Evolutionary conservation across 1,140 invertebrate species (phyloP).

Genomic region (Hylaeus anthracinus): DNA sequence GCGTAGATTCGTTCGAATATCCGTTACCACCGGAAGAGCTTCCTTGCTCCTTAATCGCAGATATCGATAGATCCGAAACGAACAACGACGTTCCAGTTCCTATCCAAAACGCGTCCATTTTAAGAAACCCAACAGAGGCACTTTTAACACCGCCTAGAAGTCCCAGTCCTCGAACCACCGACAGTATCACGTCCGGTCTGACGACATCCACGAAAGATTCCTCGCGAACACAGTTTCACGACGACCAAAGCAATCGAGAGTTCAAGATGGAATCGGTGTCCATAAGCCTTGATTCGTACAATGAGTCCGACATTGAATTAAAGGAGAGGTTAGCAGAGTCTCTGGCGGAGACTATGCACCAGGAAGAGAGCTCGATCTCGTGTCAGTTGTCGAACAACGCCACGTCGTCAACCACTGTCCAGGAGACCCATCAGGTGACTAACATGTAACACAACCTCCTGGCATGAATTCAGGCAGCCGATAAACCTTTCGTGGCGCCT

Average conservation of each 20-base stretch:
- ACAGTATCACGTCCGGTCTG: slow-evolving; percentile 45
- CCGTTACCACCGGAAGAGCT: slow-evolving; percentile 63
- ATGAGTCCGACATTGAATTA: slow-evolving; percentile 69
- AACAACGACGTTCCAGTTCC: slow-evolving; percentile 28
- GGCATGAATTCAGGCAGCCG: slow-evolving; percentile 71
- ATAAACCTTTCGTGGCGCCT: slow-evolving; percentile 60
- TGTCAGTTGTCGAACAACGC: slow-evolving; percentile 66
- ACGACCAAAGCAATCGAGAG: slow-evolving; percentile 62
- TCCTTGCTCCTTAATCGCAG: slow-evolving; percentile 44
- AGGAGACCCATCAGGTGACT: slow-evolving; percentile 77
- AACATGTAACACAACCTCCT: slow-evolving; percentile 74
- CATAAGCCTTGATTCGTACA: slow-evolving; percentile 65
- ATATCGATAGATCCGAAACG: slow-evolving; percentile 1
- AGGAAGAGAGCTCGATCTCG: slow-evolving; percentile 61
- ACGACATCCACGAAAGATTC: slow-evolving; percentile 66
- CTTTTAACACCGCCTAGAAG: slow-evolving; percentile 64
- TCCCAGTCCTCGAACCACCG: slow-evolving; percentile 56
- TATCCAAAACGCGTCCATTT: slow-evolving; percentile 28
- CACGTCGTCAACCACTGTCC: slow-evolving; percentile 52
- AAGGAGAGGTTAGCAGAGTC: slow-evolving; percentile 71
- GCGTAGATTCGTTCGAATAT: slow-evolving; percentile 41
- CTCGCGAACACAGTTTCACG: slow-evolving; percentile 55
- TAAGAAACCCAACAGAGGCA: slow-evolving; percentile 53
- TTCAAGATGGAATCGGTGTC: slow-evolving; percentile 65
- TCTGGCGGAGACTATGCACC: slow-evolving; percentile 53